Evolutionary conservation across 1,140 invertebrate species (phyloP).

Genomic region (Caerostris extrusa): DNA sequence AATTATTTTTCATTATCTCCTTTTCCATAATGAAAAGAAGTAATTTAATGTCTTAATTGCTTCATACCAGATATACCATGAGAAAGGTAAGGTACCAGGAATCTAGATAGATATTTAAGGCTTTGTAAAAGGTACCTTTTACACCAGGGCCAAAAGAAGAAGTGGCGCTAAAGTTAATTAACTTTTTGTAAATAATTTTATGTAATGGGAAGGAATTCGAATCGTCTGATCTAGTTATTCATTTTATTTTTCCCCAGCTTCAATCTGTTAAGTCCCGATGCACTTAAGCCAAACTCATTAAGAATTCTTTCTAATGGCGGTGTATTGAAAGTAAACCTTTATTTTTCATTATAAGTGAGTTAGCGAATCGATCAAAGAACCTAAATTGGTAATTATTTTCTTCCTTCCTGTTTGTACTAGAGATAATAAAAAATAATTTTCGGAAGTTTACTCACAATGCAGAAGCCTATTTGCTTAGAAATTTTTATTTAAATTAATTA

Average conservation of each 20-base stretch:
- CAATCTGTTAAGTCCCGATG: background rate
- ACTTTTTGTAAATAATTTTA: background rate
- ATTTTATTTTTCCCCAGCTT: background rate
- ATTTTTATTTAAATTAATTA: too few species aligned
- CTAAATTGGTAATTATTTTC: too few species aligned
- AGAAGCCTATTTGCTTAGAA: too few species aligned
- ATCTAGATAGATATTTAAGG: background rate
- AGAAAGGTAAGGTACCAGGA: background rate
- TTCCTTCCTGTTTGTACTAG: too few species aligned
- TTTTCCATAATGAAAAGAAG: slow-evolving; percentile 5
- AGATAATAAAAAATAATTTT: too few species aligned
- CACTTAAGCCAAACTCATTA: too few species aligned
- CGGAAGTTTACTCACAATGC: too few species aligned
- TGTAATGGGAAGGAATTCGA: background rate
- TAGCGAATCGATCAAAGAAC: too few species aligned
- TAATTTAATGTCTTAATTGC: slow-evolving; percentile 49
- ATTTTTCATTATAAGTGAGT: too few species aligned
- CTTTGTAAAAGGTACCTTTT: background rate
- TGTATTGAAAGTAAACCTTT: too few species aligned
- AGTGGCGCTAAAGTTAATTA: background rate
- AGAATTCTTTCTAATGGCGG: too few species aligned
- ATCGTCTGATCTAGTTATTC: background rate
- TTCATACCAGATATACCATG: background rate
- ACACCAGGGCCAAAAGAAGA: background rate
- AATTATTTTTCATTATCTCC: too few species aligned